Conservation (phyloP, 2,888 invertebrate species). For the Nomada ferruginata region DNA sequence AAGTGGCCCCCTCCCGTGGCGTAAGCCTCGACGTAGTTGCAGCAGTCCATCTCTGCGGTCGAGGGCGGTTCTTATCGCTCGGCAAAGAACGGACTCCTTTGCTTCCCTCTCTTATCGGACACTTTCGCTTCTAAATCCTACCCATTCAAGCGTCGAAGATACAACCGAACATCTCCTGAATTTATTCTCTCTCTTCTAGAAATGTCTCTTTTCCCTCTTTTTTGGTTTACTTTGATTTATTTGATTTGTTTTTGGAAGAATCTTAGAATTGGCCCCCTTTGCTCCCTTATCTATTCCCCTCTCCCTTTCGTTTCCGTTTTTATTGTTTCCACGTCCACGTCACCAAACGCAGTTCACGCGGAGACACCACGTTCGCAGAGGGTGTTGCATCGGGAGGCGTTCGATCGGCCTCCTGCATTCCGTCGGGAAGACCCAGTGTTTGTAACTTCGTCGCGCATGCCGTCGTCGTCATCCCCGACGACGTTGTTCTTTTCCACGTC, state of each 20-base stretch:
- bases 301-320: slow-evolving; percentile 2
- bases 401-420: slow-evolving; percentile 68
- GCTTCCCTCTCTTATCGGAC: slow-evolving; percentile 29
- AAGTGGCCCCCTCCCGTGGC: slow-evolving; percentile 78
- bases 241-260: slow-evolving; percentile 47
- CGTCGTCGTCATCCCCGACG: slow-evolving; percentile 48
- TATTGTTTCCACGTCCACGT: slow-evolving; percentile 38
- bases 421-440: slow-evolving; percentile 67
- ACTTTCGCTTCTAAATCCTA: slow-evolving; percentile 36
- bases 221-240: neutral
- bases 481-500: slow-evolving; percentile 38
- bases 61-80: slow-evolving; percentile 41
- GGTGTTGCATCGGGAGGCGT: slow-evolving; percentile 56
- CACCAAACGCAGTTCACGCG: slow-evolving; percentile 53
- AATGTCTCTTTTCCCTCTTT: neutral
- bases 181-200: neutral
- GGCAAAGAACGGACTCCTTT: slow-evolving; percentile 38
- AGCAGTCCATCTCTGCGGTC: slow-evolving; percentile 79
- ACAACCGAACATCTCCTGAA: neutral
- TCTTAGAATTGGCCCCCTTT: slow-evolving; percentile 43
- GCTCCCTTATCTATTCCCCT: neutral
- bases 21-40: slow-evolving; percentile 82
- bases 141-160: slow-evolving; percentile 2
- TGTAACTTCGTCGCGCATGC: slow-evolving; percentile 35
- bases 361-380: slow-evolving; percentile 48